A percentile compares a stretch with the other conserved stretches of the same genome.
These are phyloP conservation scores for Ondatra zibethicus DNA, from an alignment of 2,113 vertebrate species.

Conservation along the genomic window DNA sequence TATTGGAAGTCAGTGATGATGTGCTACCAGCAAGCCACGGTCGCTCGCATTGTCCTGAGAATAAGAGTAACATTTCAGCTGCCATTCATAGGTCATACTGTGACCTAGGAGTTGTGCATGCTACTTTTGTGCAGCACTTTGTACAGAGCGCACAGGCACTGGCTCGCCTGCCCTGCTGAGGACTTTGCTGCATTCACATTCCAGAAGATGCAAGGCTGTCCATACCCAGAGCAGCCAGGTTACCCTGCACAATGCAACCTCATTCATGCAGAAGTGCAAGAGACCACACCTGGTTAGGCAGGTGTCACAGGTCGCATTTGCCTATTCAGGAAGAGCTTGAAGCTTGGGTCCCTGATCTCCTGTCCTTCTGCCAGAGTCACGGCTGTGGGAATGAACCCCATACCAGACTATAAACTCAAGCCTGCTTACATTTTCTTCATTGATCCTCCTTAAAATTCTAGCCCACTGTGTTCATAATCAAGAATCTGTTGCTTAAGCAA, in stretches of 20 bases:
- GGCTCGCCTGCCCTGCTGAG: not conserved
- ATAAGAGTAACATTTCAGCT: not conserved
- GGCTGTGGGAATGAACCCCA: not conserved
- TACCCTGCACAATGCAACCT: not conserved
- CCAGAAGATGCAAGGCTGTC: not conserved
- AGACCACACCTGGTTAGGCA: not conserved
- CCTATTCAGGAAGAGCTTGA: not conserved
- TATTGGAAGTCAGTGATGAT: not conserved
- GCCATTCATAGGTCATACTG: not conserved
- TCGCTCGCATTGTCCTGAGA: not conserved
- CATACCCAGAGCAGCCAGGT: not conserved
- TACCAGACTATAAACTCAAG: not conserved
- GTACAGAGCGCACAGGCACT: not conserved
- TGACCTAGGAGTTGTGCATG: not conserved
- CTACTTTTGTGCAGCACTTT: not conserved
- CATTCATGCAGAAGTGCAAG: no score
- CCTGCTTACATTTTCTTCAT: not conserved
- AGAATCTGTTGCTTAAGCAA: not conserved
- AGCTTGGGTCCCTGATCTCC: not conserved
- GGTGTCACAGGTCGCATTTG: fast-evolving
- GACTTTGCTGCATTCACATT: not conserved
- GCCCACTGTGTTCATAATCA: not conserved
- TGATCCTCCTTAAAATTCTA: not conserved
- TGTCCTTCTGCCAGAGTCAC: not conserved
- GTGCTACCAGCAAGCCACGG: not conserved